These are phyloP conservation scores for Helogale parvula DNA, from an alignment of 2,113 vertebrate species.

Conservation along the genomic window DNA sequence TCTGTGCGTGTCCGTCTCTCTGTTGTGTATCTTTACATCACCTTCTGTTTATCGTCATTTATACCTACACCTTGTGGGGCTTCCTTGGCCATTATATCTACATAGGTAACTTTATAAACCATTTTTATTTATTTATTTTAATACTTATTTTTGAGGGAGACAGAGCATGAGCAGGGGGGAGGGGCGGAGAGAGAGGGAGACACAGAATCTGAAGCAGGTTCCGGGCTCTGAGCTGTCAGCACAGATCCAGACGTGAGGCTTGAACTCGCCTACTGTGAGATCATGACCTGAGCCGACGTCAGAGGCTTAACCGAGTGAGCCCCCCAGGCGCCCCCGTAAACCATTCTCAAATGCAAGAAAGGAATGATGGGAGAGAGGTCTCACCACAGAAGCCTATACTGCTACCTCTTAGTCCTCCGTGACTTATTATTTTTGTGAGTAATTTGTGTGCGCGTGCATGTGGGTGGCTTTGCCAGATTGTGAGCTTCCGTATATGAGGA, in stretches of 20 bases:
- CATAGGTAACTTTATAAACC: background rate
- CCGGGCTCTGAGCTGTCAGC: too few species aligned
- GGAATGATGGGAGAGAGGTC: background rate
- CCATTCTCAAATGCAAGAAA: background rate
- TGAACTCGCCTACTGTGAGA: too few species aligned
- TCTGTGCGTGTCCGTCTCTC: accelerated
- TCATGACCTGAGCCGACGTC: too few species aligned
- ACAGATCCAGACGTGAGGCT: too few species aligned
- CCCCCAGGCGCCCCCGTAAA: background rate
- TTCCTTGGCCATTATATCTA: background rate
- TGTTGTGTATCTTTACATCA: background rate
- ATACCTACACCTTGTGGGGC: background rate
- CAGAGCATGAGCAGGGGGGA: too few species aligned
- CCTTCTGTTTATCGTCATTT: background rate
- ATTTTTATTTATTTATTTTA: background rate
- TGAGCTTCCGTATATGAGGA: background rate
- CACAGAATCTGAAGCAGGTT: too few species aligned
- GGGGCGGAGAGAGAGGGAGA: too few species aligned
- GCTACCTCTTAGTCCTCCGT: too few species aligned
- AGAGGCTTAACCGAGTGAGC: too few species aligned
- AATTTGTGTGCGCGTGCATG: too few species aligned
- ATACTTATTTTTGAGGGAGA: too few species aligned
- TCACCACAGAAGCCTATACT: background rate
- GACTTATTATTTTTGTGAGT: background rate
- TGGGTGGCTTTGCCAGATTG: background rate